phyloP scores from a whole-genome alignment of 2,888 invertebrate genomes.

The Ganaspis brasiliensis region DNA sequence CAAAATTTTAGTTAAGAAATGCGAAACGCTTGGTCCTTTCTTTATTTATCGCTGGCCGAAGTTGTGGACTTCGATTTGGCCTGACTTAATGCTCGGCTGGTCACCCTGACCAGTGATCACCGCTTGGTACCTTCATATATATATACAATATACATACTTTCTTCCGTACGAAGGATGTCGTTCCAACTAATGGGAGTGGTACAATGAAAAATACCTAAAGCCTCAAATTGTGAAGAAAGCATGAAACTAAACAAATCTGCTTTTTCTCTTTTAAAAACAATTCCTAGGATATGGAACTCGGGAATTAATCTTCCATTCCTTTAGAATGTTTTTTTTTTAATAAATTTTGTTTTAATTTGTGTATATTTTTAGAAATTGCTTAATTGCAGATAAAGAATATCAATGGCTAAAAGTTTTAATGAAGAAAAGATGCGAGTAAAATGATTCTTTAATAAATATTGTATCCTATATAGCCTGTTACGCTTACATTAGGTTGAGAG shows the following conservation, averaged over 20 bases:
- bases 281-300: neutral
- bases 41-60: slow-evolving; percentile 61
- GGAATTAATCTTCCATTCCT: neutral
- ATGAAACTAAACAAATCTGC: neutral
- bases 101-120: slow-evolving; percentile 74
- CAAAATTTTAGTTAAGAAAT: slow-evolving; percentile 48
- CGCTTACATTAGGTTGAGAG: too few relatives aligned
- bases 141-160: slow-evolving; percentile 36
- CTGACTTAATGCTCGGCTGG: slow-evolving; percentile 76
- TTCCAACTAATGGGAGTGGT: slow-evolving; percentile 52
- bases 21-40: slow-evolving; percentile 64
- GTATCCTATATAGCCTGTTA: too few relatives aligned
- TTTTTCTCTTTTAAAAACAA: neutral
- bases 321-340: neutral
- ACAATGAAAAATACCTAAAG: slow-evolving; percentile 46
- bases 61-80: slow-evolving; percentile 74
- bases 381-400: too few relatives aligned
- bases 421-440: too few relatives aligned
- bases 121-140: slow-evolving; percentile 44
- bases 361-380: too few relatives aligned
- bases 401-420: too few relatives aligned
- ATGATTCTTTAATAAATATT: too few relatives aligned
- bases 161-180: slow-evolving; percentile 47
- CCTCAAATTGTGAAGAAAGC: neutral
- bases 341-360: too few relatives aligned